phyloP scores from a whole-genome alignment of 2,797 vertebrate species.

The Lutjanus campechanus region DNA sequence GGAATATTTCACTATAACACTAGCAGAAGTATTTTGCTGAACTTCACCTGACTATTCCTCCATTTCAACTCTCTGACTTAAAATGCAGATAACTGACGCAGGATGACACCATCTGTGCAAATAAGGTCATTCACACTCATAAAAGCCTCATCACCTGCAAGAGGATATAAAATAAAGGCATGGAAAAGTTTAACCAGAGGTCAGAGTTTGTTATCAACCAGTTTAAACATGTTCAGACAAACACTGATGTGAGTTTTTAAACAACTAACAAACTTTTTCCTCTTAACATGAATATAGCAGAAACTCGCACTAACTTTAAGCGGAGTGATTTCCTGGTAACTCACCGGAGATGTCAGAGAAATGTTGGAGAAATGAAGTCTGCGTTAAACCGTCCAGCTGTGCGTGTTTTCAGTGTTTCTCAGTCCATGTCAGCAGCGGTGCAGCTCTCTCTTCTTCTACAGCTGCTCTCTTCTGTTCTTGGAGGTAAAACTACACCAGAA shows the following conservation, averaged over 20 bases:
- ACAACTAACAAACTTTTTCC: neutral
- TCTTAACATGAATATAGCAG: too few species aligned
- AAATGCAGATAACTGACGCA: neutral
- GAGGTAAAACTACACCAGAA: conserved; percentile 5
- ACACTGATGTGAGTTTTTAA: neutral
- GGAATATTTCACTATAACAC: neutral
- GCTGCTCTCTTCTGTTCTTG: conserved; percentile 19
- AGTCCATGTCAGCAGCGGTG: conserved; percentile 47
- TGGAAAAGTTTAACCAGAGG: too few species aligned
- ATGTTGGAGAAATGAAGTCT: neutral
- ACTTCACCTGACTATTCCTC: neutral
- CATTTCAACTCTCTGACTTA: neutral
- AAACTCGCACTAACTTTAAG: neutral
- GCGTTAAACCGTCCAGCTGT: neutral
- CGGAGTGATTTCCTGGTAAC: conserved; percentile 2
- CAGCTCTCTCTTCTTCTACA: neutral
- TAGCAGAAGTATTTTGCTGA: neutral
- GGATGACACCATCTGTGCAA: neutral
- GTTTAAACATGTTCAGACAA: neutral
- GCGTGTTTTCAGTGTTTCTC: conserved; percentile 2
- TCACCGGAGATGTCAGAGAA: conserved; percentile 34
- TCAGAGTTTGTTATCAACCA: neutral
- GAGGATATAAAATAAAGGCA: neutral
- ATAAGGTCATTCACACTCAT: neutral
- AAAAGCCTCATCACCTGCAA: neutral